These are phyloP conservation scores for Orthosia cruda DNA, from an alignment of 2,888 invertebrate genomes.

Conservation along the genomic window DNA sequence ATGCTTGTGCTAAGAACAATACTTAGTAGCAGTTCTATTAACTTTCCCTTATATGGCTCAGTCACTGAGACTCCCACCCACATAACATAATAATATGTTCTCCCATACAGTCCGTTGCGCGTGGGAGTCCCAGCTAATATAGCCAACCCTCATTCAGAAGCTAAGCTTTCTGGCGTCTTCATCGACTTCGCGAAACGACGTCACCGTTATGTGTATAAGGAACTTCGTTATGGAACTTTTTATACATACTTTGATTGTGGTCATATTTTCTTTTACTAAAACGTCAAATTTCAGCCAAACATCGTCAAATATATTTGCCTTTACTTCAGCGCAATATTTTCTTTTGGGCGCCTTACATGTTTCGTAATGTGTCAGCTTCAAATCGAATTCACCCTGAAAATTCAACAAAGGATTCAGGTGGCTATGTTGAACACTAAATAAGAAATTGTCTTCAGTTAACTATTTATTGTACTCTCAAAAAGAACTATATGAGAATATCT, in stretches of 20 bases:
- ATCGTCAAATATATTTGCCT: constrained; percentile 3
- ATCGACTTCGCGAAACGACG: background rate
- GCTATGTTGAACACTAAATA: too few species aligned
- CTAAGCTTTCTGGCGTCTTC: background rate
- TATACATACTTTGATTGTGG: constrained; percentile 33
- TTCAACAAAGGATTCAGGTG: background rate
- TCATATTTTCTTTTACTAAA: constrained; percentile 32
- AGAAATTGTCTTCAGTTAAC: too few species aligned
- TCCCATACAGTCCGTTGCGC: background rate
- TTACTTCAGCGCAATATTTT: constrained; percentile 25
- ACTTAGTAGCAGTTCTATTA: background rate
- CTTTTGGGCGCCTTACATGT: constrained; percentile 32
- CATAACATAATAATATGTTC: background rate
- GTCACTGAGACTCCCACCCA: background rate
- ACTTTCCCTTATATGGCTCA: background rate
- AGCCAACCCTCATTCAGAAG: background rate
- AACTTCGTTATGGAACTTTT: background rate
- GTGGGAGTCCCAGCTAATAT: background rate
- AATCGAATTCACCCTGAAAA: constrained; percentile 48
- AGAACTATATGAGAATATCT: too few species aligned
- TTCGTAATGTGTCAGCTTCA: constrained; percentile 23
- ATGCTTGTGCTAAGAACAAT: background rate
- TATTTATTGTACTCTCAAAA: too few species aligned
- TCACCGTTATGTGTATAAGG: background rate
- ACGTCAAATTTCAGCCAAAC: constrained; percentile 38